Conservation (phyloP, 2,888 invertebrate genomes). For the Euzetes globulus region DNA sequence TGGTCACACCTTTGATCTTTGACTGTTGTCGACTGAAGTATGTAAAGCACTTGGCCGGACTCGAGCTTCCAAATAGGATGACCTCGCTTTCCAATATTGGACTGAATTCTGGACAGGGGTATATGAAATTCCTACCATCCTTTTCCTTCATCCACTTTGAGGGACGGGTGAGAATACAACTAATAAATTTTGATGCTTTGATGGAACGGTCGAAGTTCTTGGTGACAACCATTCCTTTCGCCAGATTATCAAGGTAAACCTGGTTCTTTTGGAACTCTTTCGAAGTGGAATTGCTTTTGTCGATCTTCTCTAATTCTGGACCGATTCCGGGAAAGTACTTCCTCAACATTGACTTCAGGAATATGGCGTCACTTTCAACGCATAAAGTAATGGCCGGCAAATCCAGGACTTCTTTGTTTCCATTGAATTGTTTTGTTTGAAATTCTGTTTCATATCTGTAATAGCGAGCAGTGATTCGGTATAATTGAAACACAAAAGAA, state of each 20-base stretch:
- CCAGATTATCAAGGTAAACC: neutral
- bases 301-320: neutral
- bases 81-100: neutral
- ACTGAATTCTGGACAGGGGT: neutral
- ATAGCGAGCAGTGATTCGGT: neutral
- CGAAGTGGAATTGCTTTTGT: neutral
- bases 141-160: neutral
- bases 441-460: neutral
- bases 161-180: neutral
- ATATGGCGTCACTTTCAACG: neutral
- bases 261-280: neutral
- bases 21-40: slow-evolving; percentile 9
- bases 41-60: neutral
- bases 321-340: neutral
- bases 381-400: slow-evolving; percentile 9
- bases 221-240: too few relatives aligned
- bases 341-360: neutral
- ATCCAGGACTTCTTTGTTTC: neutral
- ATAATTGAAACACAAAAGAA: neutral
- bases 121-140: neutral
- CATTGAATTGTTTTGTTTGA: neutral
- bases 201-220: neutral
- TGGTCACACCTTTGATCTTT: neutral
- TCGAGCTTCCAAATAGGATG: too few relatives aligned
- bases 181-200: neutral